Evolutionary conservation across 2,113 vertebrate genomes (phyloP), one percentile per base, ranked within the genome.

Genomic region (Pyxicephalus adspersus): DNA sequence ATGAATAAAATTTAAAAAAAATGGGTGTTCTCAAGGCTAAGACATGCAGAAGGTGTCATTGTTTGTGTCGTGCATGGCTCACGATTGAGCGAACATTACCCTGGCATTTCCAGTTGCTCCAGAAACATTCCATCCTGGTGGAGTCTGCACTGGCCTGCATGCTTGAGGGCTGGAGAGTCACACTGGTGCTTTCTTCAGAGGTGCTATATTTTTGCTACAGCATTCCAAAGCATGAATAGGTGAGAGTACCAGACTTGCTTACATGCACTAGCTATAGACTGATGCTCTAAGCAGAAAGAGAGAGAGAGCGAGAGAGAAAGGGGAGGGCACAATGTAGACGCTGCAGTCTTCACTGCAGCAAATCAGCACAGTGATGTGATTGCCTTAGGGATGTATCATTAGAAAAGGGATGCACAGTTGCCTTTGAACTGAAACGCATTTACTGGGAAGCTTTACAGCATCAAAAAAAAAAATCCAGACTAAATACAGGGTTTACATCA

Each of bases 81-180:
- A 89, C 89, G 91, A 0, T 89, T 89, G 91, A 64, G 55, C 65
- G 86, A 68, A 88, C 15, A 89, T 73, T 97, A 99, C 97, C 97
- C 94, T 98, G 96, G 91, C 96, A 95, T 92, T 94, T 98, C 97
- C 97, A 99, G 92, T 94, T 91, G 95, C 94, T 98, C 96, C 96
- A 97, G 81, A 95, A 93, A 90, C 96, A 93, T 77, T 97, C 97
- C 95, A 97, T 99, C 95, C 96, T 97, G 89, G 93, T 94, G 85
- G 94, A 92, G 84, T 97, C 95, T 75, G 94, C 92, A 84, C 91
- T 92, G 92, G 95, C 94, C 96, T 98, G 96, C 97, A 99, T 99
- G 88, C 91, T 93, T 64, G 58, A 71, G 76, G 81, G 68, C 50
- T 60, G 84, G 16, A 84, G 89, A 86, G 9, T 86, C 83, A 87